A percentile compares a stretch with the other conserved stretches of the same genome.
Conservation (phyloP, 1,140 invertebrate species). For the Dryas iulia region DNA sequence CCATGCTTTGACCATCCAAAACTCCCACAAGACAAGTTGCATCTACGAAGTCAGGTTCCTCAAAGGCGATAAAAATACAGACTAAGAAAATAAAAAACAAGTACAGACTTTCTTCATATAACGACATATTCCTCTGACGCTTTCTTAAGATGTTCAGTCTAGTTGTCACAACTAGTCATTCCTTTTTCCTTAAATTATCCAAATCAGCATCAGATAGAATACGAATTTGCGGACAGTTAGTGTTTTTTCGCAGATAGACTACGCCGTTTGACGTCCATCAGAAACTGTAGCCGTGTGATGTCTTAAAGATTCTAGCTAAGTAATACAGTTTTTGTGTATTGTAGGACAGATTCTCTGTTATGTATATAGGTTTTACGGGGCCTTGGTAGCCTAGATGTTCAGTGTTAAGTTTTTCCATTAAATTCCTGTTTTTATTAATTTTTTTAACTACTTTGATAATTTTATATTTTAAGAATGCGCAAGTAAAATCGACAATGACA, state of each 20-base stretch:
- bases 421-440: not conserved
- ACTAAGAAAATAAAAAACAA: too few species aligned
- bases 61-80: too few species aligned
- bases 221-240: not conserved
- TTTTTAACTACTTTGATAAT: not conserved
- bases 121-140: too few species aligned
- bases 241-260: not conserved
- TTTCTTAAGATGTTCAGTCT: too few species aligned
- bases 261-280: not conserved
- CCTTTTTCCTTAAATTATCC: not conserved
- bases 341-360: not conserved
- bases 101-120: too few species aligned
- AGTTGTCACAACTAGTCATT: not conserved
- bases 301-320: not conserved
- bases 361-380: not conserved
- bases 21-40: conserved; percentile 6
- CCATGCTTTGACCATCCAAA: conserved; percentile 5
- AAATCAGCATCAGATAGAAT: not conserved
- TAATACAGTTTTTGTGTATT: not conserved
- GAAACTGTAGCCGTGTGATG: not conserved
- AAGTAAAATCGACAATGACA: not conserved
- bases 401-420: not conserved
- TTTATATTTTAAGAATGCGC: not conserved
- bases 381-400: not conserved
- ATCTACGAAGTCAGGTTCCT: too few species aligned